phyloP scores from a whole-genome alignment of 2,888 invertebrate genomes.

The Sylvicola cinctus region DNA sequence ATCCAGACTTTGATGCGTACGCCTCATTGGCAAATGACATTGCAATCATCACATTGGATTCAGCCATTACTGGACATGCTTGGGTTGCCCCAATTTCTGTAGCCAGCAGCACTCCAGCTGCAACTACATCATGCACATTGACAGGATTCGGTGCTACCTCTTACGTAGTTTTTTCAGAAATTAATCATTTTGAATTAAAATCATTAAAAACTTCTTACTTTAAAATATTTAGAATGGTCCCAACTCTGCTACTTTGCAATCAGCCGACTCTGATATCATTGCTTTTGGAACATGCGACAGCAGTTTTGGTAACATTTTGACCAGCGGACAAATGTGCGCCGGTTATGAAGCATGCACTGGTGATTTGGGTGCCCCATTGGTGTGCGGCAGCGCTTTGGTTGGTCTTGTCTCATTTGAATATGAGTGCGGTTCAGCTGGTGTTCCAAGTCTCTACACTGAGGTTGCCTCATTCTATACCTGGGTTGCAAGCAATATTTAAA shows the following conservation, averaged over 20 bases:
- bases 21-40: conserved; percentile 12
- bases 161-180: conserved; percentile 11
- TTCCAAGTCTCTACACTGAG: conserved; percentile 59
- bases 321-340: conserved; percentile 52
- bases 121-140: conserved; percentile 15
- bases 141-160: conserved; percentile 21
- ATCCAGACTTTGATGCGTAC: conserved; percentile 9
- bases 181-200: too few species aligned
- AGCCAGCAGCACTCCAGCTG: conserved; percentile 7
- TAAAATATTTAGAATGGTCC: too few species aligned
- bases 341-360: conserved; percentile 60
- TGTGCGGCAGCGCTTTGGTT: conserved; percentile 36
- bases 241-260: too few species aligned
- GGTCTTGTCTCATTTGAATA: conserved; percentile 74
- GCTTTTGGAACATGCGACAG: conserved; percentile 28
- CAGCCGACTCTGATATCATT: too few species aligned
- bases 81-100: conserved; percentile 15
- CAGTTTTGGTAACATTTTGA: conserved; percentile 28
- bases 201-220: too few species aligned
- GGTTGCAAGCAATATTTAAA: too few species aligned
- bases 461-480: conserved; percentile 20
- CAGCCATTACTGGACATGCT: conserved; percentile 15
- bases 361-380: conserved; percentile 67
- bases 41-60: conserved; percentile 15
- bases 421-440: conserved; percentile 45